Conservation (phyloP, 2,888 invertebrate species). For the Helicoverpa assulta region DNA sequence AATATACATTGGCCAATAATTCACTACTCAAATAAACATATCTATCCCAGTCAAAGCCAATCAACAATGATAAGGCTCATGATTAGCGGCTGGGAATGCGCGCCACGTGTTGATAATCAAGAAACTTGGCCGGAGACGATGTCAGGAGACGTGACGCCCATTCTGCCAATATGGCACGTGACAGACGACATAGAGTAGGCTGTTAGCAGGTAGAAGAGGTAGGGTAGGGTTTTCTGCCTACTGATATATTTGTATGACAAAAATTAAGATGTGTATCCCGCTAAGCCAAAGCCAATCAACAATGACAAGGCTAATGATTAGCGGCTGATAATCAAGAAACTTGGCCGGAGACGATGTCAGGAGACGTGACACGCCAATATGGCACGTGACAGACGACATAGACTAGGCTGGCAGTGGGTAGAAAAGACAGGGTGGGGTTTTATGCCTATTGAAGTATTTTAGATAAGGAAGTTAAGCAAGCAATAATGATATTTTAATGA, state of each 20-base stretch:
- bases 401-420: slow-evolving; percentile 51
- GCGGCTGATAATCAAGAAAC: slow-evolving; percentile 84
- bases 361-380: slow-evolving; percentile 82
- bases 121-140: slow-evolving; percentile 82
- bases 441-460: slow-evolving; percentile 5
- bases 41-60: slow-evolving; percentile 57
- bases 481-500: neutral
- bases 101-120: slow-evolving; percentile 86
- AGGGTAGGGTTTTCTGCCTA: slow-evolving; percentile 33
- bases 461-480: no score
- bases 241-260: neutral
- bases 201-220: slow-evolving; percentile 30
- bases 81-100: slow-evolving; percentile 78
- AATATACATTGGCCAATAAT: no score
- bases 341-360: slow-evolving; percentile 79
- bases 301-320: slow-evolving; percentile 70
- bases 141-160: slow-evolving; percentile 81
- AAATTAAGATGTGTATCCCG: slow-evolving; percentile 39
- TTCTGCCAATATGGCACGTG: slow-evolving; percentile 82
- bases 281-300: slow-evolving; percentile 64
- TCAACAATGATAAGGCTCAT: slow-evolving; percentile 65
- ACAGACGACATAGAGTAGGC: slow-evolving; percentile 64
- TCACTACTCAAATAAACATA: slow-evolving; percentile 25
- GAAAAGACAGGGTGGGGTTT: slow-evolving; percentile 25
- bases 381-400: slow-evolving; percentile 75